Evolutionary conservation across 2,797 vertebrate genomes (phyloP).

Genomic region (Buceros bicornis): DNA sequence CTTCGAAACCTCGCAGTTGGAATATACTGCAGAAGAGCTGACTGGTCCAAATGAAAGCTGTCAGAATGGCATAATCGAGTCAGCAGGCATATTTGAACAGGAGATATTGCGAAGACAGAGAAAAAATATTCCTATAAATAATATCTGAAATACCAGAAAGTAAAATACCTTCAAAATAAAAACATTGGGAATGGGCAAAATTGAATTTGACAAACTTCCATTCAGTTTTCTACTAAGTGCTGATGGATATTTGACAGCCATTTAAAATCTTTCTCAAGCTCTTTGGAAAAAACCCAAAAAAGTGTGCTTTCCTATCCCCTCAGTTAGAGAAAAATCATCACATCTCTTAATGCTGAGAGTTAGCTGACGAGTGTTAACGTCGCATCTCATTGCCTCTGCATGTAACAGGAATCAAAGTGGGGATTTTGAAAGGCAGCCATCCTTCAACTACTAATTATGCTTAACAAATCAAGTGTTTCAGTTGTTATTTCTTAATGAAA

Average conservation of each 20-base stretch:
- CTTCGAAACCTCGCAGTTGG: background rate
- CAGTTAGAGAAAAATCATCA: slow-evolving; percentile 24
- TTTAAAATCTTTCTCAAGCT: background rate
- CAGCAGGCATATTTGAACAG: background rate
- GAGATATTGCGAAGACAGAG: background rate
- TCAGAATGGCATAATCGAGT: background rate
- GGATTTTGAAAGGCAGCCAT: slow-evolving; percentile 4
- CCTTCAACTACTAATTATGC: slow-evolving; percentile 31
- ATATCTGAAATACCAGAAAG: background rate
- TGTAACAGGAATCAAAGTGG: slow-evolving; percentile 44
- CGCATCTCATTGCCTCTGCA: background rate
- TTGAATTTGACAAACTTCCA: background rate
- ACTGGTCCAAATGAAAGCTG: background rate
- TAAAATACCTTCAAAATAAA: background rate
- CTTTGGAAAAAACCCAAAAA: background rate
- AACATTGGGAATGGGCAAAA: background rate
- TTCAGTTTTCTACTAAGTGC: background rate
- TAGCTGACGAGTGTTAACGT: background rate
- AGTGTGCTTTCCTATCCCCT: background rate
- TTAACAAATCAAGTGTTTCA: slow-evolving; percentile 35
- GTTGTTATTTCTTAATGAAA: background rate
- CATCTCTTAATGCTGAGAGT: background rate
- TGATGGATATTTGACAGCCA: background rate
- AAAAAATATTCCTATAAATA: background rate
- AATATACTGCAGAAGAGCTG: slow-evolving; percentile 4